Conservation (phyloP, 2,888 invertebrate genomes). For the Carabus problematicus region DNA sequence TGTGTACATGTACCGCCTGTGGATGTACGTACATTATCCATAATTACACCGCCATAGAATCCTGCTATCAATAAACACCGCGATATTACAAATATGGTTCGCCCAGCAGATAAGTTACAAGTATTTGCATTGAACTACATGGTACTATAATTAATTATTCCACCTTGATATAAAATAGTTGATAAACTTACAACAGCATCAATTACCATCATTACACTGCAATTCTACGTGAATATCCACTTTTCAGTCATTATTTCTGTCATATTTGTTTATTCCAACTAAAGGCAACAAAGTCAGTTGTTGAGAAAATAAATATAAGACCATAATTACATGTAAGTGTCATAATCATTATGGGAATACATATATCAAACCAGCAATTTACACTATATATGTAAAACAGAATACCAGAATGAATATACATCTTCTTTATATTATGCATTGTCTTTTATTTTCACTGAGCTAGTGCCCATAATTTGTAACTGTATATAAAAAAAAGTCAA, state of each 20-base stretch:
- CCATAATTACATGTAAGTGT: background rate
- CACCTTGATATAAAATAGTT: background rate
- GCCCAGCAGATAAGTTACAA: background rate
- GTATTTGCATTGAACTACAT: background rate
- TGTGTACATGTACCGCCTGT: background rate
- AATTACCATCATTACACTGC: too few relatives aligned
- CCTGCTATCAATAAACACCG: constrained; percentile 2
- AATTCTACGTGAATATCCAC: background rate
- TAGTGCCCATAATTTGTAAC: too few relatives aligned
- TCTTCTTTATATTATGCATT: too few relatives aligned
- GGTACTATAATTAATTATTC: background rate
- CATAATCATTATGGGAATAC: background rate
- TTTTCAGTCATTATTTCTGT: too few relatives aligned
- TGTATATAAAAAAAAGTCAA: too few relatives aligned
- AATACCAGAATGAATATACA: background rate
- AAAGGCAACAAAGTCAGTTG: too few relatives aligned
- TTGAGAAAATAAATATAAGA: too few relatives aligned
- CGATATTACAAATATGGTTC: background rate
- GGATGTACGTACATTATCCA: background rate
- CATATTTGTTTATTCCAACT: too few relatives aligned
- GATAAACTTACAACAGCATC: background rate
- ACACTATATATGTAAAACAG: constrained; percentile 7
- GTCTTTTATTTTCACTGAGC: too few relatives aligned
- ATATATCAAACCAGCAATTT: background rate
- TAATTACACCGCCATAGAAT: background rate